phyloP scores from a whole-genome alignment of 2,888 invertebrate genomes.

The Pilophorus perplexus region DNA sequence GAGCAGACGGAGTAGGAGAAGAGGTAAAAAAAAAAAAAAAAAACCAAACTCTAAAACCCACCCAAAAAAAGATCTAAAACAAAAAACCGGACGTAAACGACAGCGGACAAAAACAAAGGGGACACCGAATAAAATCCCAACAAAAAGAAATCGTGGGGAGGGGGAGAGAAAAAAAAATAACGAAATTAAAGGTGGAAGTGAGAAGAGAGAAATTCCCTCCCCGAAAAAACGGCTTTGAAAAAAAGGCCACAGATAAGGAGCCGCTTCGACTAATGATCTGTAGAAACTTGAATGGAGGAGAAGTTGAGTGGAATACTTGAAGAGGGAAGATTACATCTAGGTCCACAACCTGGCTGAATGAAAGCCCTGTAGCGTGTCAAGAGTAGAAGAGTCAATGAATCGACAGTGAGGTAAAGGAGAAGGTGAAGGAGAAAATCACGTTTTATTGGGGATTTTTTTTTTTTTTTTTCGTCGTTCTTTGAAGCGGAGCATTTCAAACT shows the following conservation, averaged over 20 bases:
- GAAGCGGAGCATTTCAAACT: too few species aligned
- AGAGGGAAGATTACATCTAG: constrained; percentile 28
- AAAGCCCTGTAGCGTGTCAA: not conserved
- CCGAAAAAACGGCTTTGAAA: not conserved
- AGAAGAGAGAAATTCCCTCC: too few species aligned
- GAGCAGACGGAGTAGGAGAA: not conserved
- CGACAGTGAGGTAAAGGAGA: too few species aligned
- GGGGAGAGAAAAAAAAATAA: not conserved
- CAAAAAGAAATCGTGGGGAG: too few species aligned
- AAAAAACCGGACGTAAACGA: constrained; percentile 7
- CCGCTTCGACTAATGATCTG: constrained; percentile 31
- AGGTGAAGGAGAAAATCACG: too few species aligned
- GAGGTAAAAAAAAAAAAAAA: constrained; percentile 7
- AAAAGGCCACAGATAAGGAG: constrained; percentile 28
- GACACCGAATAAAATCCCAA: constrained; percentile 18
- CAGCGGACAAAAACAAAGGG: constrained; percentile 16
- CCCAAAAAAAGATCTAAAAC: not conserved
- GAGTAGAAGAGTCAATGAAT: too few species aligned
- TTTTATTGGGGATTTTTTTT: too few species aligned
- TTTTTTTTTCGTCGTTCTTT: too few species aligned
- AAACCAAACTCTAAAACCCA: not conserved
- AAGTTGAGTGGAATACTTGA: constrained; percentile 14
- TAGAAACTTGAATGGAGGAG: constrained; percentile 27
- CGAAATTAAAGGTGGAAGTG: constrained; percentile 8
- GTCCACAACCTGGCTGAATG: constrained; percentile 11